phyloP scores from a whole-genome alignment of 2,113 vertebrate genomes.

The Corythoichthys haematopterus region DNA sequence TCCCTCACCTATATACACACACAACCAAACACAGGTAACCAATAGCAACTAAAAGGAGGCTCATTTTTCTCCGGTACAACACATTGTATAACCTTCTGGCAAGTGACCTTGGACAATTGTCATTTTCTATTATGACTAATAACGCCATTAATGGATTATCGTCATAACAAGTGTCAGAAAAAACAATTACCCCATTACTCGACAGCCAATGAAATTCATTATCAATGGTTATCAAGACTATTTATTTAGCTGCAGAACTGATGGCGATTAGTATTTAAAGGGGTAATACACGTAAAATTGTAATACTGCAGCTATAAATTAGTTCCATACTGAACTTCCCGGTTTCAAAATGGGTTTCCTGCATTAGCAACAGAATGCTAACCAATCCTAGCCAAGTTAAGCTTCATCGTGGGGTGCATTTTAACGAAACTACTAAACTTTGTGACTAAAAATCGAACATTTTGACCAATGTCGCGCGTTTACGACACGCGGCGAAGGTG shows the following conservation, averaged over 20 bases:
- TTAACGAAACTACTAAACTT: too few species aligned
- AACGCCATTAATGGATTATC: not conserved
- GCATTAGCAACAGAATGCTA: slow-evolving; percentile 36
- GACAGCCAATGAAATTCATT: not conserved
- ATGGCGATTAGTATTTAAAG: not conserved
- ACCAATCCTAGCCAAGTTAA: slow-evolving; percentile 37
- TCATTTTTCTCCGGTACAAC: not conserved
- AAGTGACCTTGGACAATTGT: not conserved
- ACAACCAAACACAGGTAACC: slow-evolving; percentile 8
- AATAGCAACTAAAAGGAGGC: slow-evolving; percentile 9
- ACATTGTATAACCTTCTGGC: not conserved
- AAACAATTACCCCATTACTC: not conserved
- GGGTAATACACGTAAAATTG: not conserved
- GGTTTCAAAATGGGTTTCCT: slow-evolving; percentile 10
- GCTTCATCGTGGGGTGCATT: slow-evolving; percentile 5
- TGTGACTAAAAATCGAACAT: not conserved
- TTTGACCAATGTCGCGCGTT: not conserved
- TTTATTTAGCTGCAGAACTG: not conserved
- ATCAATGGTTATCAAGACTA: not conserved
- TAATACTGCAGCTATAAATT: not conserved
- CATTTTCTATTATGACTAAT: not conserved
- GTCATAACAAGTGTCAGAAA: not conserved
- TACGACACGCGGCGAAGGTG: rapidly evolving
- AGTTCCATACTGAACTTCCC: not conserved
- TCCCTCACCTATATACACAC: not conserved